Evolutionary conservation across 1,140 invertebrate species (phyloP).

Genomic region (Lordiphosa mommai): DNA sequence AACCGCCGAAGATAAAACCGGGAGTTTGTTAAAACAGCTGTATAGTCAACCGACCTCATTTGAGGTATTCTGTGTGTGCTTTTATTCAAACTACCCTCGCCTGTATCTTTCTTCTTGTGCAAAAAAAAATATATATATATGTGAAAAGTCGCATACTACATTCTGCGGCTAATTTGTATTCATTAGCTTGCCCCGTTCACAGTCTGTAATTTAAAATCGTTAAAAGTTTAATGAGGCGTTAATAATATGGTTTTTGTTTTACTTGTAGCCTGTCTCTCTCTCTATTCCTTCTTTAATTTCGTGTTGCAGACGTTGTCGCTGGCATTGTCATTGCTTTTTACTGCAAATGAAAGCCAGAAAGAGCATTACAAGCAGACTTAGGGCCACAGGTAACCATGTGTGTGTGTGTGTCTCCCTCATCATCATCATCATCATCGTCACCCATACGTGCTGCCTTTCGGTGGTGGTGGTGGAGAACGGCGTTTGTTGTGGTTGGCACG

Average conservation of each 20-base stretch:
- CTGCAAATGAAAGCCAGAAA: constrained; percentile 60
- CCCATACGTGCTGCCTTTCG: constrained; percentile 26
- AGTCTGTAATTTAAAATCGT: constrained; percentile 76
- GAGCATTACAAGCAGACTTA: constrained; percentile 6
- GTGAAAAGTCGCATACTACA: constrained; percentile 20
- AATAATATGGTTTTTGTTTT: constrained; percentile 77
- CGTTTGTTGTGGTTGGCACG: constrained; percentile 63
- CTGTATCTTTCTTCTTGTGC: too few relatives aligned
- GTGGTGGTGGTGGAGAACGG: constrained; percentile 15
- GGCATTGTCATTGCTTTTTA: constrained; percentile 69
- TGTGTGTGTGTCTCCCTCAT: constrained; percentile 21
- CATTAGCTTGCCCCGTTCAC: constrained; percentile 60
- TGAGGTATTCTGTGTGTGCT: too few relatives aligned
- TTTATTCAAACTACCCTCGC: too few relatives aligned
- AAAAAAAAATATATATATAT: too few relatives aligned
- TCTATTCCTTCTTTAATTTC: constrained; percentile 46
- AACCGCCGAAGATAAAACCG: too few relatives aligned
- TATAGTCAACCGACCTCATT: too few relatives aligned
- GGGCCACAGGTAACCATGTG: constrained; percentile 58
- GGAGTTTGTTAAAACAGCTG: too few relatives aligned
- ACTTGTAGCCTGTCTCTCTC: constrained; percentile 34
- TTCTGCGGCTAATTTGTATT: constrained; percentile 69
- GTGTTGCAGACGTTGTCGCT: constrained; percentile 47
- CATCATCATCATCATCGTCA: constrained; percentile 17
- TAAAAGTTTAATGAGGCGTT: constrained; percentile 78